Conservation (phyloP, 2,888 invertebrate species). For the Thysanoteuthis rhombus region DNA sequence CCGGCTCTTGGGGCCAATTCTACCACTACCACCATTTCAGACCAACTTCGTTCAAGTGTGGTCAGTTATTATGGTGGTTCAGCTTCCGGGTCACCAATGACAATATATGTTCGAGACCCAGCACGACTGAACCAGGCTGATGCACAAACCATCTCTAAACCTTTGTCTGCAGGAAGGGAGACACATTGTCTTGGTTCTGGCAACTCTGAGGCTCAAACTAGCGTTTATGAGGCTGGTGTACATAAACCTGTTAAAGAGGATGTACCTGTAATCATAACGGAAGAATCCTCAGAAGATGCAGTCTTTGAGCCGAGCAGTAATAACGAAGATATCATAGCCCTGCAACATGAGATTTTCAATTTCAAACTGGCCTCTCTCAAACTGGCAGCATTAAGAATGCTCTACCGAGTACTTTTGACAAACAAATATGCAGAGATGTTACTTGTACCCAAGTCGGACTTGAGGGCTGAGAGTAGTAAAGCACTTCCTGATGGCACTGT, state of each 20-base stretch:
- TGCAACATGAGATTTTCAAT: constrained; percentile 27
- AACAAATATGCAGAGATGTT: constrained; percentile 73
- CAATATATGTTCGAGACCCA: background rate
- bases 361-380: constrained; percentile 24
- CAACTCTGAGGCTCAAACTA: background rate
- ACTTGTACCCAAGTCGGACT: constrained; percentile 69
- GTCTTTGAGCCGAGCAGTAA: constrained; percentile 22
- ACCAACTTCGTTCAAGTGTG: background rate
- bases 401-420: constrained; percentile 71
- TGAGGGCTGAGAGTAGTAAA: constrained; percentile 50
- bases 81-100: background rate
- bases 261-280: background rate
- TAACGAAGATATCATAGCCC: background rate
- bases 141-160: background rate
- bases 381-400: constrained; percentile 72
- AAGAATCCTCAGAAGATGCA: background rate
- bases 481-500: constrained; percentile 52
- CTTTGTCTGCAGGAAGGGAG: background rate
- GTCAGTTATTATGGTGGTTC: background rate
- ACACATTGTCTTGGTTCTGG: background rate
- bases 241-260: background rate
- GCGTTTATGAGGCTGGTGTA: background rate
- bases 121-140: background rate
- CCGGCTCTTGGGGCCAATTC: constrained; percentile 22
- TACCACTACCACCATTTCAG: background rate